phyloP scores from a whole-genome alignment of 1,140 invertebrate genomes.

The Adelges cooleyi region DNA sequence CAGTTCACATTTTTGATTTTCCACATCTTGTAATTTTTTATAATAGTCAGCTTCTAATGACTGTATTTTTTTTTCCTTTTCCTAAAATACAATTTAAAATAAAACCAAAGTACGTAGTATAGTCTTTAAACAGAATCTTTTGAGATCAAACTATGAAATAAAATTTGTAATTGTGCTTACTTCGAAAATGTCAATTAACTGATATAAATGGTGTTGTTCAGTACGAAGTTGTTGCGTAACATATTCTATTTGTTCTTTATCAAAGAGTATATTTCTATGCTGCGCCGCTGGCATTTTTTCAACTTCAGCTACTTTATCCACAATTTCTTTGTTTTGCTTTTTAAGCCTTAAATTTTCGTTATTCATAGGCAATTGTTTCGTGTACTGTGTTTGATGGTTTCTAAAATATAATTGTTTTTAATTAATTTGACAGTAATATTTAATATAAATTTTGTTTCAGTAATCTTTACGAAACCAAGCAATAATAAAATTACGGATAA shows the following conservation, averaged over 20 bases:
- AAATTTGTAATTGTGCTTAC: no score
- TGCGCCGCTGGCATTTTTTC: neutral
- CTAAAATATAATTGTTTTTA: neutral
- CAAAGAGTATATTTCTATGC: no score
- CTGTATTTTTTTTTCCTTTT: neutral
- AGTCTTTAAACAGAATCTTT: no score
- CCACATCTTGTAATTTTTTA: neutral
- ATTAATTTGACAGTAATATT: neutral
- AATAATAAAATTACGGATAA: no score
- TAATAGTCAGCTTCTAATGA: neutral
- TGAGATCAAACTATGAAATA: no score
- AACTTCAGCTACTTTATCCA: neutral
- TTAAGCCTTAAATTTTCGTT: neutral
- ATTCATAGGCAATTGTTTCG: neutral
- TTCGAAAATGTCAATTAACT: no score
- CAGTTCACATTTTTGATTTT: slow-evolving; percentile 4
- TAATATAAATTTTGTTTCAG: neutral
- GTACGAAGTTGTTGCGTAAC: no score
- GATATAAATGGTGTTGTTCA: no score
- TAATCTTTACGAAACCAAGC: no score
- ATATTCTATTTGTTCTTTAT: no score
- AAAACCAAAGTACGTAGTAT: no score
- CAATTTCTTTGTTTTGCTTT: neutral
- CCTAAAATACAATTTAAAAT: neutral
- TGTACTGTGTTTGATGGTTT: neutral